Evolutionary conservation across 2,113 vertebrate species (phyloP).

Genomic region (Grammomys dolichurus): DNA sequence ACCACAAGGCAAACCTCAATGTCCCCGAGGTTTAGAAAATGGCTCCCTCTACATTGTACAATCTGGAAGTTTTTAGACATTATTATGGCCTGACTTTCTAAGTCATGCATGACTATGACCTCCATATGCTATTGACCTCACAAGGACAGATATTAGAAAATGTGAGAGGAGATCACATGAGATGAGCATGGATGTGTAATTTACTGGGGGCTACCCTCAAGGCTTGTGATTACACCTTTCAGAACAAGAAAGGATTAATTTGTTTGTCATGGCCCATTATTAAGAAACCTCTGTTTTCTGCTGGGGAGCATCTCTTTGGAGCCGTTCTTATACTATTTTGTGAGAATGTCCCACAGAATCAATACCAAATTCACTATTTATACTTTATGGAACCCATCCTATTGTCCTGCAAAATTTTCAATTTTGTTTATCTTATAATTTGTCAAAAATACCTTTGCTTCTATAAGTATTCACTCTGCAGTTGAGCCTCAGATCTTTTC

Average conservation of each 20-base stretch:
- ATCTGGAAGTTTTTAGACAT: background rate
- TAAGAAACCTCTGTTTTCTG: conserved; percentile 6
- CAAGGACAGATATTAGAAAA: background rate
- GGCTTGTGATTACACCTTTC: background rate
- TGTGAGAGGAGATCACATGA: background rate
- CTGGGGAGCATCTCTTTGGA: background rate
- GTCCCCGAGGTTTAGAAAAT: background rate
- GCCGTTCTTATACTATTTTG: conserved; percentile 15
- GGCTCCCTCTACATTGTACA: background rate
- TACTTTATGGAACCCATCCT: conserved; percentile 5
- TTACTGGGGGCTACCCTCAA: background rate
- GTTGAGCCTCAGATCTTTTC: background rate
- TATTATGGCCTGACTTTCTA: background rate
- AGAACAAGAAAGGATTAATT: background rate
- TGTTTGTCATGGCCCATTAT: conserved; percentile 13
- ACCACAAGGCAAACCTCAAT: background rate
- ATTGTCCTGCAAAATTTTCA: conserved; percentile 33
- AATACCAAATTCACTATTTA: conserved; percentile 33
- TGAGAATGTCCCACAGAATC: conserved; percentile 13
- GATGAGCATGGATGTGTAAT: background rate
- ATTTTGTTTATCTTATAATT: conserved; percentile 8
- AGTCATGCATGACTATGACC: background rate
- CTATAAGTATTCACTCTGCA: conserved; percentile 1
- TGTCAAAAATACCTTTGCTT: conserved; percentile 4
- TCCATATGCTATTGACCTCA: background rate